Base-by-base conservation (phyloP, 2,888 invertebrate species). In the Ectobius pallidus region DNA sequence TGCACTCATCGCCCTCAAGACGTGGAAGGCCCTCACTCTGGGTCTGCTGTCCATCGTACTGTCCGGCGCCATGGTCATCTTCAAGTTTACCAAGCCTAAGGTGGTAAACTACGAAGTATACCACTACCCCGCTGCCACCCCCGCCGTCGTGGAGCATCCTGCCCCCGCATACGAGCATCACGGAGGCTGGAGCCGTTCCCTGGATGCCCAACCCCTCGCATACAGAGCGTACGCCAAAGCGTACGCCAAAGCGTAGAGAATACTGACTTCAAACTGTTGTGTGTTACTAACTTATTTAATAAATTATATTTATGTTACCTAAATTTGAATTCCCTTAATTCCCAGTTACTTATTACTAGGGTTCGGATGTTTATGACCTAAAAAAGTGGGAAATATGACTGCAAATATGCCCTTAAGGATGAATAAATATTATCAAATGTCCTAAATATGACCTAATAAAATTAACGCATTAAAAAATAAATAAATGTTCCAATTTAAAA, bases 11-110 rank as follows among this genome's bases (percentile, higher is more conserved):
- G 95, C 95, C 0, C 85, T 94, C 72, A 94, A 94, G 83, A 94
- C 95, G 18, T 95, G 95, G 95, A 95, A 95, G 82, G 95, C 95
- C 52, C 85, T 94, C 78, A 94, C 95, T 9, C 86, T 95, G 77
- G 94, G 94, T 74, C 89, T 95, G 3, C 88, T 95, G 74, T 94
- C 94, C 2, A 84, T 95, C 80, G 94, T 94, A 27, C 85, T 94
- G 61, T 93, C 94, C 77, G 94, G 92, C 76, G 94, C 94, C 73
- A 88, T 94, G 87, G 87, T 94, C 69, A 92, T 95, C 82, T 94
- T 94, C 86, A 94, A 93, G 84, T 88, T 94, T 81, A 91, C 94
- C 78, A 94, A 94, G 80, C 94, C 94, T 72, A 94, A 94, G 85
- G 91, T 74, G 14, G 73, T 72, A 77, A 94, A 93, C 84, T 94